A percentile compares a stretch with the other conserved stretches of the same genome.
Conservation (phyloP, 2,888 invertebrate genomes). For the Lymantria monacha region DNA sequence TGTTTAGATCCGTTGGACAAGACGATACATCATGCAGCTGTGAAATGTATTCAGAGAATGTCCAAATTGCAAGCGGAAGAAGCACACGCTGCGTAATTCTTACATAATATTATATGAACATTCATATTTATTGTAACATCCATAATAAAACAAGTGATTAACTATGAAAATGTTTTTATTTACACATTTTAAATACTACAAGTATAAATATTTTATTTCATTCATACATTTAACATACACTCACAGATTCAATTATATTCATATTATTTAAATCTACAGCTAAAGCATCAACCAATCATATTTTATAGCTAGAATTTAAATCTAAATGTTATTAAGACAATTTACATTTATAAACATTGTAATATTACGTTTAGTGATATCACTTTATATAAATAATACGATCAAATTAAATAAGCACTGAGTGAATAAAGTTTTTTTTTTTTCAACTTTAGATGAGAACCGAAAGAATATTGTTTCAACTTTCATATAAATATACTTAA, state of each 20-base stretch:
- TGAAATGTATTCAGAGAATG: conserved; percentile 84
- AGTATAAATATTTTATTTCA: conserved; percentile 56
- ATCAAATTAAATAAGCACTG: conserved; percentile 52
- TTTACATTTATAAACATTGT: conserved; percentile 10
- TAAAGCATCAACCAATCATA: neutral
- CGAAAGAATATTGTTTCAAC: no score
- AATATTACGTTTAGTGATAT: conserved; percentile 13
- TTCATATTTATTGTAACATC: conserved; percentile 10
- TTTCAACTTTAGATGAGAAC: no score
- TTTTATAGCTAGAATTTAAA: conserved; percentile 5
- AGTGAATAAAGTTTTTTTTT: conserved; percentile 23
- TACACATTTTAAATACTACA: conserved; percentile 68
- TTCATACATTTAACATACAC: conserved; percentile 23
- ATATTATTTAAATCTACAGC: conserved; percentile 7
- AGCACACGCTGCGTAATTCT: conserved; percentile 51
- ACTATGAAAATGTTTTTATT: conserved; percentile 64
- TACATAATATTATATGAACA: neutral
- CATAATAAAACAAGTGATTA: conserved; percentile 30
- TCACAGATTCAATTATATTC: conserved; percentile 17
- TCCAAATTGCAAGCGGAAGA: conserved; percentile 62
- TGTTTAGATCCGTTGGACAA: conserved; percentile 88
- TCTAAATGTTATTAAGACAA: conserved; percentile 16
- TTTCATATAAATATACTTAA: conserved; percentile 16
- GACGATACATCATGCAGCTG: conserved; percentile 89
- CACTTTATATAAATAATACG: conserved; percentile 21